phyloP scores from a whole-genome alignment of 2,113 vertebrate species.

The Gymnarchus niloticus region DNA sequence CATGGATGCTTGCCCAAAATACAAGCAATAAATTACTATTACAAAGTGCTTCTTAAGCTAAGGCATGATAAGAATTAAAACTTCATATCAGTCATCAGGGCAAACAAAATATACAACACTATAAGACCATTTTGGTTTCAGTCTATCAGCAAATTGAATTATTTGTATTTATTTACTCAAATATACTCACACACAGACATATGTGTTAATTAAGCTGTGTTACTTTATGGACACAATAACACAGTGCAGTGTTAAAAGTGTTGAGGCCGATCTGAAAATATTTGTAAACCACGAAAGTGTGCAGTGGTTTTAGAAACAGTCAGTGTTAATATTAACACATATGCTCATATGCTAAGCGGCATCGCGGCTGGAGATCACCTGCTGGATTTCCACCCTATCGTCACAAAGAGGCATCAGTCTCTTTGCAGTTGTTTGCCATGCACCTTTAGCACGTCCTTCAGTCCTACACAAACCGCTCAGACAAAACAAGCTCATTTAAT shows the following conservation, averaged over 20 bases:
- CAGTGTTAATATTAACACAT: background rate
- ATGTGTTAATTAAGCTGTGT: background rate
- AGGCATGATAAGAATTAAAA: background rate
- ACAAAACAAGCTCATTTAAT: background rate
- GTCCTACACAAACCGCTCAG: background rate
- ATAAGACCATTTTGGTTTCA: background rate
- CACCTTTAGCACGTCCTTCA: background rate
- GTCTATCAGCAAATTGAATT: background rate
- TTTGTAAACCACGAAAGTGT: background rate
- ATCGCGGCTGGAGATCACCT: background rate
- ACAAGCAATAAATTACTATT: conserved; percentile 3
- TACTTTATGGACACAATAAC: background rate
- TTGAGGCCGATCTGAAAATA: background rate
- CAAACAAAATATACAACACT: background rate
- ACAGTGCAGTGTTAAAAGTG: background rate
- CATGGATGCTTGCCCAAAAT: background rate
- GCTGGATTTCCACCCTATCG: background rate
- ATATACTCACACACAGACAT: background rate
- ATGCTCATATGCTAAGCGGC: background rate
- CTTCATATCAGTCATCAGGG: background rate
- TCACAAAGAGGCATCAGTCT: background rate
- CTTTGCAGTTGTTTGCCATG: background rate
- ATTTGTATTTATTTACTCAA: background rate
- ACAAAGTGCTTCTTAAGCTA: conserved; percentile 1
- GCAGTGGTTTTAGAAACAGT: background rate